These are phyloP conservation scores for Montipora sp. DNA, from an alignment of 64 coral and sea anemone species.

Conservation along the genomic window DNA sequence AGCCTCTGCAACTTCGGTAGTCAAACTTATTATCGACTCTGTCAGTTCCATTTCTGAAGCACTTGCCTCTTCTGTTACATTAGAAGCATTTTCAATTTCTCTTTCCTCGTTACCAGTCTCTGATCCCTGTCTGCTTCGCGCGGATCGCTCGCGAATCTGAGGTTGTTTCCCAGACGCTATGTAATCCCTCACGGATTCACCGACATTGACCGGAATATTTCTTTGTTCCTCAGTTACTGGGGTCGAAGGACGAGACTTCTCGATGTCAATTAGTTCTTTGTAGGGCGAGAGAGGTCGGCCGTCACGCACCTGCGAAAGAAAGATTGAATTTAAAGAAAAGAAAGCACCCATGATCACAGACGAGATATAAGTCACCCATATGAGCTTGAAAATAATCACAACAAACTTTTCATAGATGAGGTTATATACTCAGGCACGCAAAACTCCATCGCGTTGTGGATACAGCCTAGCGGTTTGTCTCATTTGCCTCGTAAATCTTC, in stretches of 20 bases:
- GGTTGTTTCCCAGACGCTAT: conserved; percentile 68
- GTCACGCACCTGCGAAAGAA: not conserved
- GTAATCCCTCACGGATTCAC: conserved; percentile 65
- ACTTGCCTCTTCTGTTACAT: conserved; percentile 39
- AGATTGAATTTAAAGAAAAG: not conserved
- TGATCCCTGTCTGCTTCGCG: conserved; percentile 38
- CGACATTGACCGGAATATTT: conserved; percentile 54
- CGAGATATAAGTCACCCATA: not conserved
- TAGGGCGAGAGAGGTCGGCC: conserved; percentile 48
- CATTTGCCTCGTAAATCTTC: too few species aligned
- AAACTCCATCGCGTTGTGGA: not conserved
- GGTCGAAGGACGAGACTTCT: conserved; percentile 83
- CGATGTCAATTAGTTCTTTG: conserved; percentile 67
- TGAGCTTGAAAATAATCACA: not conserved
- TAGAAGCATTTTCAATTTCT: not conserved
- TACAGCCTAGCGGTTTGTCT: not conserved
- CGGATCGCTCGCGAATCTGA: conserved; percentile 57
- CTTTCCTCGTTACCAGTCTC: conserved; percentile 40
- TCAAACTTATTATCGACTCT: not conserved
- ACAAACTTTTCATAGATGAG: not conserved
- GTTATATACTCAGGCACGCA: not conserved
- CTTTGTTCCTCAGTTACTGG: conserved; percentile 46
- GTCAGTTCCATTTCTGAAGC: not conserved
- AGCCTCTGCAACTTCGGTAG: not conserved
- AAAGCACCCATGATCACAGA: not conserved